Base-by-base conservation (phyloP, 1,140 invertebrate species). In the Drosophila lacertosa region DNA sequence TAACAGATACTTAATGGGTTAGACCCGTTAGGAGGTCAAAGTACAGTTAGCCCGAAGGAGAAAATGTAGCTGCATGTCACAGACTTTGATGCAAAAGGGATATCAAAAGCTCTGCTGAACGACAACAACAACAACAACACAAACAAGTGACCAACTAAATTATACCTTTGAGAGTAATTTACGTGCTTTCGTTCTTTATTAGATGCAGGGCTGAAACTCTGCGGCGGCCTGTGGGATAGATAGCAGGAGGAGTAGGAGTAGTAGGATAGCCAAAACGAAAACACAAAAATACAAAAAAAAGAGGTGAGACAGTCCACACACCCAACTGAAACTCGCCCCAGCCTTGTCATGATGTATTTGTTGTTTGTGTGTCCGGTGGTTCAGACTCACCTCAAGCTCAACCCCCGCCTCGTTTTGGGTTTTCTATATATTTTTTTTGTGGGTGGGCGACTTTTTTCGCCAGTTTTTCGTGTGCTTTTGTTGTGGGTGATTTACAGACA, bases 131-230 rank as follows among this genome's bases (percentile, higher is more conserved):
- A 42, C 54, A 70, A 47, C 24, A 64, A 54, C 50, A 62, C 71
- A 33, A 63, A 47, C 42, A 71, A 83, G 60, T 57, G 65, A 69
- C 76, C 60, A 86, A 68, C 81, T 69, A 82, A 86, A 86, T 86
- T 86, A 88, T 86, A 88, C 82, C 82, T 58, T 51, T 65, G 82
- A 86, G 82, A 86, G 82, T 86, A 86, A 86, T 86, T 86, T 88
- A 88, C 70, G 77, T 86, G 70, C 74, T 78, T 88, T 86, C 71
- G 57, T 86, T 78, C 82, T 88, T 86, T 86, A 88, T 86, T 86
- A 78, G 72, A 71, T 67, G 62, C 63, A 57, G 50, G 45, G 51
- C 29, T 33, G 54, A 48, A 32, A 32, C 16, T 24, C 20, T 26
- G 42, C 9, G 20, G 59, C 3, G 45, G 64, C 54, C 45, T 3